These are phyloP conservation scores for Chaetops frenatus DNA, from an alignment of 2,113 vertebrate species.

Conservation along the genomic window DNA sequence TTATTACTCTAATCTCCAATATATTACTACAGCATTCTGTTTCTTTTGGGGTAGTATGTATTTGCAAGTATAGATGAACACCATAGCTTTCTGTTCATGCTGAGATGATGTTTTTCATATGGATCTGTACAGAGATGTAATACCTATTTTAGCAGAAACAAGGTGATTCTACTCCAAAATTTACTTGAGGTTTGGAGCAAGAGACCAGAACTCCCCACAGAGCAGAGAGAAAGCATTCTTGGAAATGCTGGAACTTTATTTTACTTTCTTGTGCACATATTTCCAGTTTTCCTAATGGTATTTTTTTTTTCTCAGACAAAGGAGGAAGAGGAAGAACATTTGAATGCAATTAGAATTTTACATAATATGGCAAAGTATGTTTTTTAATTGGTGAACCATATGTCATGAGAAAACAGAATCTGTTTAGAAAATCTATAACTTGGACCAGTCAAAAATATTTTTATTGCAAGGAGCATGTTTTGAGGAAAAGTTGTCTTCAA, in stretches of 20 bases:
- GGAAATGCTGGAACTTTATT: background rate
- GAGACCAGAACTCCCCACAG: background rate
- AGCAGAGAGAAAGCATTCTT: background rate
- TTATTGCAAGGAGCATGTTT: fast-evolving
- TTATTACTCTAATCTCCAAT: background rate
- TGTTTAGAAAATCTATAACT: background rate
- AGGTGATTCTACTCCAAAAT: background rate
- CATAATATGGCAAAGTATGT: background rate
- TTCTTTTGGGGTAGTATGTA: background rate
- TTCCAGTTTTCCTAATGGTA: background rate
- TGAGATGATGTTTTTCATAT: background rate
- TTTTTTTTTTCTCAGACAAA: background rate
- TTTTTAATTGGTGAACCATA: background rate
- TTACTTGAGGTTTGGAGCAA: background rate
- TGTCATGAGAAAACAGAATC: background rate
- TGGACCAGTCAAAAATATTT: background rate
- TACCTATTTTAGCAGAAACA: background rate
- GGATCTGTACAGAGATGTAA: background rate
- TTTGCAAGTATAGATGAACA: background rate
- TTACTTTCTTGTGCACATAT: background rate
- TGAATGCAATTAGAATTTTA: background rate
- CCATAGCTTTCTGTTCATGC: background rate
- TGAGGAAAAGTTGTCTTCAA: background rate
- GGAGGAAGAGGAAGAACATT: background rate
- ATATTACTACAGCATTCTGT: background rate